Conservation (phyloP, 2,113 vertebrate genomes). For the Isichthys henryi region DNA sequence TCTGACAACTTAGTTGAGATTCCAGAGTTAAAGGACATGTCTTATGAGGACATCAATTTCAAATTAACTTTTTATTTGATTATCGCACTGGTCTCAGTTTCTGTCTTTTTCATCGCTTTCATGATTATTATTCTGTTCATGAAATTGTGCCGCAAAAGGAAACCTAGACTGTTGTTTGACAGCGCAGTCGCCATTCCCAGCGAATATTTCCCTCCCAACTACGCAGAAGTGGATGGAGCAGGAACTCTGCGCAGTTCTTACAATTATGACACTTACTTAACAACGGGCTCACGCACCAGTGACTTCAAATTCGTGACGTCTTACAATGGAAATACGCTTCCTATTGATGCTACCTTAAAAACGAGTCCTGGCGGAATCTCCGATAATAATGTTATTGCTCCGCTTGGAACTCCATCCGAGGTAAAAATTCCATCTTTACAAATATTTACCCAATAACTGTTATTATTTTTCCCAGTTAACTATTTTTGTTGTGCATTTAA, state of each 20-base stretch:
- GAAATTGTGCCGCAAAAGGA: neutral
- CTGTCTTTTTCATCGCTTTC: neutral
- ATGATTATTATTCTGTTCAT: neutral
- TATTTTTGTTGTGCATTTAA: neutral
- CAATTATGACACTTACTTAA: neutral
- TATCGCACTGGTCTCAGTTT: neutral
- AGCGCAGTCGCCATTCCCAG: neutral
- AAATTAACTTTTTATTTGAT: neutral
- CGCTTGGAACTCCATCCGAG: neutral
- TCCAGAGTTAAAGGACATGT: neutral
- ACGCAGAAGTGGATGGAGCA: neutral
- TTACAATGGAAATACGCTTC: neutral
- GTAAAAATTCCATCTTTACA: neutral
- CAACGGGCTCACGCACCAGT: neutral
- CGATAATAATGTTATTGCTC: neutral
- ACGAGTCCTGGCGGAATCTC: neutral
- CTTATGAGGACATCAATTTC: neutral
- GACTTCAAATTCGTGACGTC: neutral
- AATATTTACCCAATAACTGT: neutral
- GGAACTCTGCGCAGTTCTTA: neutral
- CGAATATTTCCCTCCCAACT: neutral
- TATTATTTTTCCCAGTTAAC: neutral
- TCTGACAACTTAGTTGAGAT: neutral
- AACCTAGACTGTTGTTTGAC: neutral
- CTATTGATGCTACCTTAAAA: neutral